Evolutionary conservation across 2,797 vertebrate species (phyloP).

Genomic region (Centropyge bicolor): DNA sequence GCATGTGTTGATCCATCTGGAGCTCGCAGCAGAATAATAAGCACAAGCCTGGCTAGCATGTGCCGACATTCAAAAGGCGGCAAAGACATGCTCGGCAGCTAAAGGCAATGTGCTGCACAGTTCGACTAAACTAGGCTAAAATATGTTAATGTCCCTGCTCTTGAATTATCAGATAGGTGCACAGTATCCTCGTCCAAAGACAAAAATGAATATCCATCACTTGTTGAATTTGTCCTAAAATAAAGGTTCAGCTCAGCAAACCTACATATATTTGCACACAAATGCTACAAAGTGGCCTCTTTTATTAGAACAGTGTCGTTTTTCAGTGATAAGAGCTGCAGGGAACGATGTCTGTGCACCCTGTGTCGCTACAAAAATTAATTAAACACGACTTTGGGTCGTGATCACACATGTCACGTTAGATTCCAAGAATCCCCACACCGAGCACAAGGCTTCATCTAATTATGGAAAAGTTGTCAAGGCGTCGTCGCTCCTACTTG

Average conservation of each 20-base stretch:
- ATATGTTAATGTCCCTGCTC: slow-evolving; percentile 7
- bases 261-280: background rate
- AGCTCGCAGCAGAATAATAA: slow-evolving; percentile 81
- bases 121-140: slow-evolving; percentile 47
- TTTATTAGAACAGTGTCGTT: slow-evolving; percentile 40
- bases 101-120: slow-evolving; percentile 53
- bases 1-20: slow-evolving; percentile 90
- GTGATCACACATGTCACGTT: slow-evolving; percentile 84
- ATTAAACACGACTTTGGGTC: slow-evolving; percentile 81
- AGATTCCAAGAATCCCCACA: slow-evolving; percentile 69
- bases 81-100: slow-evolving; percentile 74
- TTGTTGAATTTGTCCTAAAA: slow-evolving; percentile 38
- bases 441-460: slow-evolving; percentile 70
- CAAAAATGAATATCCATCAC: background rate
- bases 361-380: slow-evolving; percentile 65
- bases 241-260: slow-evolving; percentile 5
- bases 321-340: slow-evolving; percentile 56
- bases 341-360: slow-evolving; percentile 63
- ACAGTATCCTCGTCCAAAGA: background rate
- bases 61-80: slow-evolving; percentile 75
- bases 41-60: slow-evolving; percentile 82
- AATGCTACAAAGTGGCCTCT: slow-evolving; percentile 45
- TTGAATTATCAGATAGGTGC: slow-evolving; percentile 5
- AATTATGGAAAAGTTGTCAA: slow-evolving; percentile 84
- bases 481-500: slow-evolving; percentile 77